These are phyloP conservation scores for Ailurus styani DNA, from an alignment of 2,113 vertebrate species.

Conservation along the genomic window DNA sequence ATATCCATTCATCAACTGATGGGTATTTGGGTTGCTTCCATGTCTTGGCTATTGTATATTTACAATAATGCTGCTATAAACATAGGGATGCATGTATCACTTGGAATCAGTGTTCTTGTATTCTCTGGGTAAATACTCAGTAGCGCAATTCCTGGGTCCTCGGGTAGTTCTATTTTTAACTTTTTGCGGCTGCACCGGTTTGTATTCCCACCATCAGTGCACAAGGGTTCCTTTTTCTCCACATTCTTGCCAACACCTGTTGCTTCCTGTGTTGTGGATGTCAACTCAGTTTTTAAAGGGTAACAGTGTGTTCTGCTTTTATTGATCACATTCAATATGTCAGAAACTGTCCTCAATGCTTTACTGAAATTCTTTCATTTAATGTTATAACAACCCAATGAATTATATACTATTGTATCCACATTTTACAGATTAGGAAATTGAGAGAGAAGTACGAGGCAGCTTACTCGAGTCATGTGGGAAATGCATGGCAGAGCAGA, in stretches of 20 bases:
- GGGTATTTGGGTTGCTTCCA: not conserved
- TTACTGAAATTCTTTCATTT: not conserved
- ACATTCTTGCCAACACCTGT: not conserved
- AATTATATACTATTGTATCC: not conserved
- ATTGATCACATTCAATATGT: not conserved
- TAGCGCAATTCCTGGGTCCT: not conserved
- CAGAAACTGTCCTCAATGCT: not conserved
- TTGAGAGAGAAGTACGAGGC: not conserved
- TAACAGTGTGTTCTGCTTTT: not conserved
- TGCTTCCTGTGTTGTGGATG: not conserved
- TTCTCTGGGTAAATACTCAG: not conserved
- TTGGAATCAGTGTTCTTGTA: not conserved
- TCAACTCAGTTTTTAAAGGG: not conserved
- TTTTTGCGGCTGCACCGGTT: not conserved
- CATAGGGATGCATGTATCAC: not conserved
- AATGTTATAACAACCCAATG: not conserved
- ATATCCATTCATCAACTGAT: not conserved
- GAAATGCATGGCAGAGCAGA: not conserved
- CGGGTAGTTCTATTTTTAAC: not conserved
- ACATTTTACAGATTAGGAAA: not conserved
- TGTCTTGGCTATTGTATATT: not conserved
- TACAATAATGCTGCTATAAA: not conserved
- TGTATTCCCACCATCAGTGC: not conserved
- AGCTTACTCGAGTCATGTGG: not conserved
- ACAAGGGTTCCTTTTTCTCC: not conserved